Evolutionary conservation across 2,113 vertebrate species (phyloP), one percentile per base, ranked within the genome.

Genomic region (Dipodomys merriami): DNA sequence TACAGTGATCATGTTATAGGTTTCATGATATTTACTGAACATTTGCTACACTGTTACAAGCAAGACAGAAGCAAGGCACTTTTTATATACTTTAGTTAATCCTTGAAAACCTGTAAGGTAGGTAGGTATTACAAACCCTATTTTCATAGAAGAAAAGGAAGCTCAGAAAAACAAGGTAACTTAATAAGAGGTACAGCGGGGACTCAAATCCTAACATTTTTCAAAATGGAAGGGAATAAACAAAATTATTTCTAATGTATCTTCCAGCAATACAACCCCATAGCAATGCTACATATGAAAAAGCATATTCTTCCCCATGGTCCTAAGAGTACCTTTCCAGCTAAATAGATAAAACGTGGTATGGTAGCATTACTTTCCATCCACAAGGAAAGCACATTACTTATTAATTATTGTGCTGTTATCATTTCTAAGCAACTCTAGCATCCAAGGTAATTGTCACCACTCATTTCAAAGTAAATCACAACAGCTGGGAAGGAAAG

Each of bases 381-480:
- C 29, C 6, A 71, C 20, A 30, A 74, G 30, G 8, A 25, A 27
- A 86, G 71, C 65, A 68, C 35, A 71, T 83, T 68, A 60, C 44
- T 83, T 67, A 60, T 53, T 92, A 67, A 84, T n/a, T 83, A 86
- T 77, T 90, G 78, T 65, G 64, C 44, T 8, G 1, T 67, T 88
- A 83, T 0, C 33, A 39, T 30, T 88, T 93, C 72, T 69, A 69
- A 29, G 94, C 39, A 91, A 84, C 1, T 20, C 74, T 88, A 77
- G 69, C 16, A 35, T 57, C 44, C 57, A 77, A 64, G 69, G 44
- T 67, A 90, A 95, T 4, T 73, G 27, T 25, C 49, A 83, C 46
- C 25, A 76, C 25, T 84, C 65, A 94, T 88, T 88, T 76, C 81
- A 90, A 90, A 90, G 72, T 84, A 86, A 76, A 79, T 53, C 22